These are phyloP conservation scores for Rhodinocichla rosea DNA, from an alignment of 2,113 vertebrate species.

Conservation along the genomic window DNA sequence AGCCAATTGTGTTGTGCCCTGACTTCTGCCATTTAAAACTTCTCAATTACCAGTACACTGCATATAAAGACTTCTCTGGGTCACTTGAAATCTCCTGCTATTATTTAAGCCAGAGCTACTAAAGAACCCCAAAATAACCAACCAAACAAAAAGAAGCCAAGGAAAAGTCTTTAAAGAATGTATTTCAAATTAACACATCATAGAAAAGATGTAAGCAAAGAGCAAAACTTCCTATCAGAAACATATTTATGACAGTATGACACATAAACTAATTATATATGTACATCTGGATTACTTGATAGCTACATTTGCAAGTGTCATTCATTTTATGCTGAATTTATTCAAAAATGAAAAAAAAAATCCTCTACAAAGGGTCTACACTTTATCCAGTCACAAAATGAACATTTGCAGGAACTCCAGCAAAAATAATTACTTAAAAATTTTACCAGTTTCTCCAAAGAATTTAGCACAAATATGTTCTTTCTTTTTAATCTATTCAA, in stretches of 20 bases:
- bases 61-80: background rate
- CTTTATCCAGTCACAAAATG: background rate
- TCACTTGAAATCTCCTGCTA: background rate
- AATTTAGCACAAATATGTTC: background rate
- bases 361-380: background rate
- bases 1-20: background rate
- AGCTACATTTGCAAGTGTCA: background rate
- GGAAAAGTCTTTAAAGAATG: background rate
- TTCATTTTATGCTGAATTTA: background rate
- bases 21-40: background rate
- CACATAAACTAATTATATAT: background rate
- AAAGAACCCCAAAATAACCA: background rate
- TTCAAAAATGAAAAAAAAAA: background rate
- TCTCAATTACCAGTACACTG: background rate
- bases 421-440: background rate
- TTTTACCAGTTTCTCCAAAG: background rate
- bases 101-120: background rate
- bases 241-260: background rate
- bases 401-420: background rate
- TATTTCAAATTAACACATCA: background rate
- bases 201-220: background rate
- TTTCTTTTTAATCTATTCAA: background rate
- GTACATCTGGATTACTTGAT: background rate
- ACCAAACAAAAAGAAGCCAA: background rate
- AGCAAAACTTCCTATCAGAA: background rate